phyloP scores from a whole-genome alignment of 2,113 vertebrate genomes.

The Ptychochromis oligacanthus region DNA sequence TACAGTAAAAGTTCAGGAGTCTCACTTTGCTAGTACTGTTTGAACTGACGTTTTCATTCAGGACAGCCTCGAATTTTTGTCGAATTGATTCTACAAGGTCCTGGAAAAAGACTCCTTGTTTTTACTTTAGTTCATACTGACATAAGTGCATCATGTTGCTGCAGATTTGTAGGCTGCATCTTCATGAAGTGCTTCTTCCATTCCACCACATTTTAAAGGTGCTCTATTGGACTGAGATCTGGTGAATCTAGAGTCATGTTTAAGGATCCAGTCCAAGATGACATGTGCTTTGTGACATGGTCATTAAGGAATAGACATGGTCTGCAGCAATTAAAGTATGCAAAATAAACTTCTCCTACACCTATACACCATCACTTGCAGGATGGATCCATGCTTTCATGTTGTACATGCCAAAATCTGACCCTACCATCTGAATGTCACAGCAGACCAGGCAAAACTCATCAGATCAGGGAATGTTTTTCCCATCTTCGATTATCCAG shows the following conservation, averaged over 20 bases:
- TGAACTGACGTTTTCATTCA: accelerated
- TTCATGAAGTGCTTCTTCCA: neutral
- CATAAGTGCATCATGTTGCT: neutral
- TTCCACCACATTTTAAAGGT: accelerated
- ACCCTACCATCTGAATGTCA: neutral
- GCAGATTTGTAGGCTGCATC: accelerated
- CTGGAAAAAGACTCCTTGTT: neutral
- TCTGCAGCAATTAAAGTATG: neutral
- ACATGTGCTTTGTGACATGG: neutral
- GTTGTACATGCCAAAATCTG: neutral
- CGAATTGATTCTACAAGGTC: neutral
- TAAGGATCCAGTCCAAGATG: neutral
- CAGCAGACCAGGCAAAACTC: neutral
- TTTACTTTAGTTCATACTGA: accelerated
- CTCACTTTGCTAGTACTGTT: neutral
- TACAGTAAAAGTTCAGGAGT: neutral
- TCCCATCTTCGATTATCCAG: neutral
- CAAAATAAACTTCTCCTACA: neutral
- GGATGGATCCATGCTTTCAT: neutral
- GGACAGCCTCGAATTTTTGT: accelerated
- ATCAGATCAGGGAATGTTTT: too few species aligned
- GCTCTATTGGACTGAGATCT: neutral
- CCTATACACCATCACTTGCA: neutral
- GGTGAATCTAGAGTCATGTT: neutral
- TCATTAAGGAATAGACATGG: neutral